Evolutionary conservation across 1,140 invertebrate species (phyloP), one percentile per base, ranked within the genome.

Genomic region (Dendroctonus valens): DNA sequence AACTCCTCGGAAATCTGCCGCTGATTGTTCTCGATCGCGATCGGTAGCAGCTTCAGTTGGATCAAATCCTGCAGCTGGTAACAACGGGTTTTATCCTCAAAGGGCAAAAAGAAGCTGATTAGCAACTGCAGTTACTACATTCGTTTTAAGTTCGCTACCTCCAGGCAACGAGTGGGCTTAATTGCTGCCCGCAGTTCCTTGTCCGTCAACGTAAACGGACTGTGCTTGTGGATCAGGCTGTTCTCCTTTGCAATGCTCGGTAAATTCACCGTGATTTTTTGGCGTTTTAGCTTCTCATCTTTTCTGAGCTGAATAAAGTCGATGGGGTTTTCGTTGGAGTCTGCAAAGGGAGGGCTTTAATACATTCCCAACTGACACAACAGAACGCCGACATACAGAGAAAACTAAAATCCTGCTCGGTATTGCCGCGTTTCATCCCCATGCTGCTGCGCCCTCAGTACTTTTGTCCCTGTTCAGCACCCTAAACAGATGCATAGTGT

Each of bases 401-500:
- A 41, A 70, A 70, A 59, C 46, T 68, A 52, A 73, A 73, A 50
- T 70, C 67, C 41, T 67, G 65, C 38, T 68, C 69, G 5, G 49
- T 62, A 60, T 48, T 63, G 8, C 41, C 51, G 8, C 58, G 53
- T 41, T 66, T 71, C 59, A 67, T n/a, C 9, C 55, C 68, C 26
- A 26, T 3, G 26, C 26, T 42, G 38, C 15, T 59, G 44, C 9
- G n/a, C 37, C 41, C 48, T 71, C 68, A 8, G 46, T 40, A 12
- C 5, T 37, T n/a, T 59, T 41, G 44, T 51, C 46, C 9, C 40
- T 12, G 6, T 39, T 55, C 15, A 69, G 52, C 52, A 78, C 55
- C 52, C 73, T 73, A 65, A 84, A 82, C 26, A 83, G 70, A 69
- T 82, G 79, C 46, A 83, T 71, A 46, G 68, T 70, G 50, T 80